Base-by-base conservation (phyloP, 2,888 invertebrate genomes). In the Nineta flava region DNA sequence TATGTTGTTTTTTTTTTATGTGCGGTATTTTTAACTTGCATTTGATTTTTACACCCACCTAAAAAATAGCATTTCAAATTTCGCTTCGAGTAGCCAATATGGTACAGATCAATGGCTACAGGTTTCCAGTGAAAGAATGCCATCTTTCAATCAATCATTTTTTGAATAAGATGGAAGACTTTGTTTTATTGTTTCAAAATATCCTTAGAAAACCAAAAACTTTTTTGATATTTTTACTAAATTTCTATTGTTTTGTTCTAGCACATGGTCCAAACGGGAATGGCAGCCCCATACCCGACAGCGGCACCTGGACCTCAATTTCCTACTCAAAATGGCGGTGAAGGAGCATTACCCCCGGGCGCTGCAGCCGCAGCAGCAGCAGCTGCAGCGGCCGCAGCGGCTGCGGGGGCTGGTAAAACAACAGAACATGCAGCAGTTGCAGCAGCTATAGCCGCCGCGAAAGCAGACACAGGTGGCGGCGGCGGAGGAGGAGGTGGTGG, bases 221-320 rank as follows among this genome's bases (percentile, higher is more conserved):
- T 26, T 2, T 7, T 26, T 26, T 26, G 26, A 26, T 2, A 26
- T 26, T 5, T n/a, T 26, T 26, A 26, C 7, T 26, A 26, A 26
- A 26, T 26, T 26, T 26, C 4, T 4, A 5, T 26, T 26, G 6
- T 26, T 26, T 26, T 26, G 26, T 83, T 81, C 35, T 81, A 90
- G 90, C 90, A 90, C 77, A 87, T 90, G 87, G 90, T 91, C 74
- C 88, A 90, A 75, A 83, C 87, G 74, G 87, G 87, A 66, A 85
- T 87, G 80, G 78, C 80, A 70, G 73, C 73, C 72, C 81, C 80
- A 70, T 82, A 79, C 68, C 75, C 76, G 59, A 75, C 76, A 67
- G 77, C 77, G 66, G 74, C 75, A 62, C 73, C 76, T 61, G 75
- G 76, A 58, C 74, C 76, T 60, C 76, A 75, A 52, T 69, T 67